Evolutionary conservation across 92 coral and sea anemone genomes (phyloP), one percentile per base, ranked within the genome.

Genomic region (Chrysogorgia sp.): DNA sequence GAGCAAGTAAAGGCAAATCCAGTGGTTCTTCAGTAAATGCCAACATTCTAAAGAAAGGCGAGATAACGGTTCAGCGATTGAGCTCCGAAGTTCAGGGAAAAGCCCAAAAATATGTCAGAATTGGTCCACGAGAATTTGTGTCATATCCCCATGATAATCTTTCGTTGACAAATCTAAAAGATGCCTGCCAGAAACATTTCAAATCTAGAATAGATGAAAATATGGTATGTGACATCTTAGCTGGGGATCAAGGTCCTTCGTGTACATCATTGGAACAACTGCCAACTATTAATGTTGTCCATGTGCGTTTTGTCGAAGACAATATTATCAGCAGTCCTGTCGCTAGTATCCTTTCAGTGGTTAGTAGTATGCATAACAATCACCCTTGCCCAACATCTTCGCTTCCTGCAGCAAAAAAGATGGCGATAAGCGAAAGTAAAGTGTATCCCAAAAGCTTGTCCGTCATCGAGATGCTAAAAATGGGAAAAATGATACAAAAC

Each of bases 161-260:
- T 61, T 32, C 60, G 35, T 32, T 76, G 14, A 55, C 37, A 34
- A 76, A 76, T 34, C 55, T 58, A 23, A 50, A 66, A 59, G 81
- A 76, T 8, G 71, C 81, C 35, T 75, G 70, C 34, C 55, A 20
- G 29, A 75, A 63, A 24, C 81, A 75, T 47, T 75, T 58, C 40
- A 41, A 55, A 17, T 40, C 81, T 19, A 23, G 28, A 57, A 49
- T 58, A 20, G 59, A 35, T 34, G 67, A 75, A 26, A 20, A 34
- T 19, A 19, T 57, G 68, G 35, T 75, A 21, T 56, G 77, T 35
- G 77, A 80, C 34, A 63, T 71, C 29, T 48, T 71, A 19, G 80
- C 79, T 6, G 74, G 85, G n/a, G 80, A 81, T 61, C 79, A 59
- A 81, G 79, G 79, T 0, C 85, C 80, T 26, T 67, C 76, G 29